A percentile compares a stretch with the other conserved stretches of the same genome.
These are phyloP conservation scores for Grallaria varia DNA, from an alignment of 2,113 vertebrate species.

Conservation along the genomic window DNA sequence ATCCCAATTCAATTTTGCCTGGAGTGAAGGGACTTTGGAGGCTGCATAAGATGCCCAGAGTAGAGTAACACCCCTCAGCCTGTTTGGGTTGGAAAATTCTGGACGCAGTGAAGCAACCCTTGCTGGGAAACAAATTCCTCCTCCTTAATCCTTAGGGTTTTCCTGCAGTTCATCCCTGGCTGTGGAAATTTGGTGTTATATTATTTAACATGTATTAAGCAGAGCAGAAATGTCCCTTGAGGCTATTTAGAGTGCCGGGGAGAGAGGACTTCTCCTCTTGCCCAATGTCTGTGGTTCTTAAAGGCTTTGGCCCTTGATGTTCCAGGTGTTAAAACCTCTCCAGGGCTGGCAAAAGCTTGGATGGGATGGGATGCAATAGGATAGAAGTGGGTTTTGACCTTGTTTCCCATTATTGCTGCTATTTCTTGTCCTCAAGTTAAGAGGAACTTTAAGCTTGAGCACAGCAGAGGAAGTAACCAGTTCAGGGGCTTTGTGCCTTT, in stretches of 20 bases:
- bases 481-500: not conserved
- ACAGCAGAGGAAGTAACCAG: not conserved
- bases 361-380: not conserved
- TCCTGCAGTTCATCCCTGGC: not conserved
- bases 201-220: not conserved
- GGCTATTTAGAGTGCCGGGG: accelerated
- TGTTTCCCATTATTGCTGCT: not conserved
- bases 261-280: not conserved
- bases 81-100: not conserved
- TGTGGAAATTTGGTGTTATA: accelerated
- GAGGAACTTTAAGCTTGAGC: accelerated
- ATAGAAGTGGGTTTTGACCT: not conserved
- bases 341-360: not conserved
- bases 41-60: not conserved
- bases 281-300: not conserved
- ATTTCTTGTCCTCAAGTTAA: not conserved
- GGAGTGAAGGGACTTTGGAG: no score
- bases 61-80: not conserved
- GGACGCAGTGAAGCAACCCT: not conserved
- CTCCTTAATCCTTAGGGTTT: not conserved
- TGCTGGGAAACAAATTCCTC: not conserved
- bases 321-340: not conserved
- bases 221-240: not conserved
- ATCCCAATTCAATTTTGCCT: accelerated
- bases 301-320: not conserved